Conservation (phyloP, 1,140 invertebrate species). For the Harpegnathos saltator region DNA sequence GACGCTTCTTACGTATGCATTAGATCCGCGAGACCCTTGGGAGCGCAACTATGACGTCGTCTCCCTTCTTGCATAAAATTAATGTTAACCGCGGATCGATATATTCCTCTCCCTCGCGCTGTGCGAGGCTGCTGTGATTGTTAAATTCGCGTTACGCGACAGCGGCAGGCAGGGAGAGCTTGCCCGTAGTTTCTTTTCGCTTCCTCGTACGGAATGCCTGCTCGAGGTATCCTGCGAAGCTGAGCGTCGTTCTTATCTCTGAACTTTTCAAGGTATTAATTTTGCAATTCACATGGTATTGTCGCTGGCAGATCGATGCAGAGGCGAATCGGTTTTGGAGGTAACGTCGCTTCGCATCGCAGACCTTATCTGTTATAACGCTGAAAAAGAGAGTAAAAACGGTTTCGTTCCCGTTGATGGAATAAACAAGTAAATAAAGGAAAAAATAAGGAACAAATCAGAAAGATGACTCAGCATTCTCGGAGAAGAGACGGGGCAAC, state of each 20-base stretch:
- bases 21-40: constrained; percentile 36
- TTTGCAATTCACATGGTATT: no score
- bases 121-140: background rate
- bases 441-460: background rate
- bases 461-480: background rate
- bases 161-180: background rate
- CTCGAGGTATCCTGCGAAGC: no score
- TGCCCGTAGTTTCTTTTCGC: no score
- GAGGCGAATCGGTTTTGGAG: no score
- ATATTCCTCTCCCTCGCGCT: constrained; percentile 21
- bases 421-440: no score
- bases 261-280: no score
- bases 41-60: constrained; percentile 44
- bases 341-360: no score
- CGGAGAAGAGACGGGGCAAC: background rate
- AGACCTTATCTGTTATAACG: no score
- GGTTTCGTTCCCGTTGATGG: no score
- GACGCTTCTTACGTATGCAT: constrained; percentile 69
- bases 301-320: no score
- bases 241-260: no score
- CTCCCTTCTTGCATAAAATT: constrained; percentile 55
- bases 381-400: background rate
- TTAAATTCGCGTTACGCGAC: background rate
- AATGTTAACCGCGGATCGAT: constrained; percentile 48
- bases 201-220: no score